phyloP scores from a whole-genome alignment of 2,888 invertebrate genomes.

The Eulithis prunata region DNA sequence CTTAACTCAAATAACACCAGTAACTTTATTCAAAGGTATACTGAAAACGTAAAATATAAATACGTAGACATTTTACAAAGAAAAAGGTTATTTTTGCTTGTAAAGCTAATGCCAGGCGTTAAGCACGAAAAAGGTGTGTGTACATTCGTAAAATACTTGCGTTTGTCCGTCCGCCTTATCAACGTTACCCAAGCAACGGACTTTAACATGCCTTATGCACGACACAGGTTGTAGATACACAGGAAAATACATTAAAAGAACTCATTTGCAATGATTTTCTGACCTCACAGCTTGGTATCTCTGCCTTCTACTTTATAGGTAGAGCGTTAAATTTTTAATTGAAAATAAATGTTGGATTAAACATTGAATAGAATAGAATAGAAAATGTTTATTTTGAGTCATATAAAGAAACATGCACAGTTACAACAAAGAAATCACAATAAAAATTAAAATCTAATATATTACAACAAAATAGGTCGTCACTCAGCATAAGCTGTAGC shows the following conservation, averaged over 20 bases:
- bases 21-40: slow-evolving; percentile 31
- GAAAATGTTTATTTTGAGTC: too few relatives aligned
- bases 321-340: too few relatives aligned
- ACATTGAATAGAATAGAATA: too few relatives aligned
- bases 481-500: too few relatives aligned
- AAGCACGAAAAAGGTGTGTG: slow-evolving; percentile 21
- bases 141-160: slow-evolving; percentile 16
- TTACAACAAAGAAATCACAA: too few relatives aligned
- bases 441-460: too few relatives aligned
- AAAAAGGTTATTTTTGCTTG: slow-evolving; percentile 23
- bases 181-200: neutral
- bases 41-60: slow-evolving; percentile 28
- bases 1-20: slow-evolving; percentile 23
- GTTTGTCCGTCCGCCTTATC: slow-evolving; percentile 2
- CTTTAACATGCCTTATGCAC: neutral
- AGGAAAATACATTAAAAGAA: neutral
- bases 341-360: too few relatives aligned
- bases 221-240: neutral
- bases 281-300: too few relatives aligned
- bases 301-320: too few relatives aligned
- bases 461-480: too few relatives aligned
- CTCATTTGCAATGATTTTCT: neutral
- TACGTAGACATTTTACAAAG: slow-evolving; percentile 30
- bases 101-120: slow-evolving; percentile 16
- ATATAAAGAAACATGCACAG: too few relatives aligned